These are phyloP conservation scores for Gambusia affinis DNA, from an alignment of 2,113 vertebrate genomes.

Conservation along the genomic window DNA sequence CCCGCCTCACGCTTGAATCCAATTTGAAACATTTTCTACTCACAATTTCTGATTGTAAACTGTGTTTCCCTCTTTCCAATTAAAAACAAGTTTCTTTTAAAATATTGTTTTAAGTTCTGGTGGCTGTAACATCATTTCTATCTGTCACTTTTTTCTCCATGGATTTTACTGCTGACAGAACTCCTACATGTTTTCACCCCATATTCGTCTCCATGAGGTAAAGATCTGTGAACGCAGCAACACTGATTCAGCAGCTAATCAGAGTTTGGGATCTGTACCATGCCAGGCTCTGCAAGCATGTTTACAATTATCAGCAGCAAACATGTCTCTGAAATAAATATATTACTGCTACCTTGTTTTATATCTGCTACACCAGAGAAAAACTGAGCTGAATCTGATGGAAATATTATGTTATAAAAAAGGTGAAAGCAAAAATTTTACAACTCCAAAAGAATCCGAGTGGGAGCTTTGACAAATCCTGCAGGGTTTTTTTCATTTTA, in stretches of 20 bases:
- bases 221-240: background rate
- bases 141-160: background rate
- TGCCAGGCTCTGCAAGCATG: background rate
- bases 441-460: background rate
- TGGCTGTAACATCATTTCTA: too few relatives aligned
- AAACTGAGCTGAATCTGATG: background rate
- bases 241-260: background rate
- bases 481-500: background rate
- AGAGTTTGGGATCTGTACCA: background rate
- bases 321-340: background rate
- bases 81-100: too few relatives aligned
- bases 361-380: background rate
- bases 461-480: background rate
- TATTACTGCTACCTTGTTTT: background rate
- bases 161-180: conserved; percentile 8
- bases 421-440: background rate
- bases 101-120: too few relatives aligned
- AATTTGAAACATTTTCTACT: background rate
- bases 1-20: background rate
- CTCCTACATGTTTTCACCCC: conserved; percentile 10
- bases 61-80: too few relatives aligned
- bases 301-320: background rate
- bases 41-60: background rate
- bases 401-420: background rate
- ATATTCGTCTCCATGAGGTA: background rate